A percentile compares a stretch with the other conserved stretches of the same genome.
phyloP scores from a whole-genome alignment of 2,888 invertebrate species.

The Chloroclysta siterata region DNA sequence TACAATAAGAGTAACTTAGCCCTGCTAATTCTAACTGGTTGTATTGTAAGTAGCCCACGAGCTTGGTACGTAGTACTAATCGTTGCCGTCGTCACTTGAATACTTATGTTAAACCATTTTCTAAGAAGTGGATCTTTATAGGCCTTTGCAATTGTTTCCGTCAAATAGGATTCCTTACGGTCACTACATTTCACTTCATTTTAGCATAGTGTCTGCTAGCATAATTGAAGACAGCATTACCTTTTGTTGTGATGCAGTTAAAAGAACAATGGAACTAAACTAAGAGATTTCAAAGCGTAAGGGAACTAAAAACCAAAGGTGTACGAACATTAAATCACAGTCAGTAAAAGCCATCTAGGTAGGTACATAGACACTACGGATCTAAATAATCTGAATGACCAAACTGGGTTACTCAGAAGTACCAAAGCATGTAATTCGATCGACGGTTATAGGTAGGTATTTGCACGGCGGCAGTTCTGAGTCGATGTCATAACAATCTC shows the following conservation, averaged over 20 bases:
- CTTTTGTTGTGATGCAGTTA: constrained; percentile 1
- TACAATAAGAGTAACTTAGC: not conserved
- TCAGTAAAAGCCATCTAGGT: constrained; percentile 11
- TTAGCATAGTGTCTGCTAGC: not conserved
- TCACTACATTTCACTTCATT: constrained; percentile 6
- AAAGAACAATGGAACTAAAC: constrained; percentile 6
- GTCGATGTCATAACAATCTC: constrained; percentile 55
- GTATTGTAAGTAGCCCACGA: not conserved
- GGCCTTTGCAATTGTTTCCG: constrained; percentile 5
- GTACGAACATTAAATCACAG: constrained; percentile 7
- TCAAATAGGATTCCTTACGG: constrained; percentile 6
- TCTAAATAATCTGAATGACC: constrained; percentile 28
- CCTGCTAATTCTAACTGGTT: not conserved
- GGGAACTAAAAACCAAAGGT: not conserved
- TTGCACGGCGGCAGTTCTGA: constrained; percentile 45
- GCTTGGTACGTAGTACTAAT: not conserved
- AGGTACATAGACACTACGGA: constrained; percentile 20
- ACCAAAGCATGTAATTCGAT: constrained; percentile 38
- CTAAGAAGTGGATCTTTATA: constrained; percentile 10
- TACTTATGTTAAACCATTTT: constrained; percentile 5
- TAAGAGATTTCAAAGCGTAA: constrained; percentile 13
- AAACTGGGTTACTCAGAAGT: constrained; percentile 38
- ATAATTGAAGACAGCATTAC: constrained; percentile 6
- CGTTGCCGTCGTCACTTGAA: not conserved
- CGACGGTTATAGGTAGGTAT: constrained; percentile 39